Base-by-base conservation (phyloP, 2,113 vertebrate genomes). In the Percopsis transmontana region DNA sequence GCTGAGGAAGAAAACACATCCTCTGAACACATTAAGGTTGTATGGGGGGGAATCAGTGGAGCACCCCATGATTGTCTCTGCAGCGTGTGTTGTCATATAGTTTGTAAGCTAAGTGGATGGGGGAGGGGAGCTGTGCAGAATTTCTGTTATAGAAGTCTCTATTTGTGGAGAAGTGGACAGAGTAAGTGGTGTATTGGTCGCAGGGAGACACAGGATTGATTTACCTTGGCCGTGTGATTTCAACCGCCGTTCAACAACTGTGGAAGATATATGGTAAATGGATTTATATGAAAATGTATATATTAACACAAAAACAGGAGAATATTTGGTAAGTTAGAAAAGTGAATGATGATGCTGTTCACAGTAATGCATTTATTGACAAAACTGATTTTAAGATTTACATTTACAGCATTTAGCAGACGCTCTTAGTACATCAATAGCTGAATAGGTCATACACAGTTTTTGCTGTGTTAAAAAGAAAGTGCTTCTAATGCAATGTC, bases 101-200 rank as follows among this genome's bases (percentile, higher is more conserved):
- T 62, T 47, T 33, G 5, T 33, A 27, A 20, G 47, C 52, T 4
- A 54, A 66, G 47, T 66, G 65, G 72, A 64, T 55, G 60, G 56
- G 62, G 53, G 54, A 18, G 27, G 27, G 54, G 13, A 15, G 13
- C 21, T 54, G 52, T n/a, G 16, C 10, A 45, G 56, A 59, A 55
- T 62, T 62, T 75, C 58, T 62, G 66, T 66, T 59, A 6, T 18
- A 72, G 79, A 64, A 40, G 1, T 62, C 38, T 63, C 59, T 65
- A 54, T 60, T 42, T n/a, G 41, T 67, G 41, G 65, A 78, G 19
- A 64, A 70, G 62, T 67, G 5, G 21, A 19, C 44, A 33, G 66
- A 38, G 21, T 58, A 64, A 15, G 14, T n/a, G n/a, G 15, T n/a
- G 18, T 53, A 67, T 66, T 16, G 15, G 42, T 14, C 42, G 3